Evolutionary conservation across 2,797 vertebrate genomes (phyloP).

Genomic region (Smutsia temminckii): DNA sequence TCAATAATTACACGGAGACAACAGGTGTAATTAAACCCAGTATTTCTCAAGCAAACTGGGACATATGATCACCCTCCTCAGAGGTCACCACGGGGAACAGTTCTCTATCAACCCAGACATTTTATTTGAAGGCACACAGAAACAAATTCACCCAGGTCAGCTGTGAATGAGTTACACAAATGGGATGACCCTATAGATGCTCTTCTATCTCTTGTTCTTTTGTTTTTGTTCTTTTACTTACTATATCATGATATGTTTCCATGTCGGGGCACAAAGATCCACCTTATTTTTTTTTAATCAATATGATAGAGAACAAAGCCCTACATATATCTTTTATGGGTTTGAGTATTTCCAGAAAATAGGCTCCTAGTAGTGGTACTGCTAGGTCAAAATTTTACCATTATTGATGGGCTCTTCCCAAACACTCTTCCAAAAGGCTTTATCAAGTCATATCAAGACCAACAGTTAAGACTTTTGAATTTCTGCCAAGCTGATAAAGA

Average conservation of each 20-base stretch:
- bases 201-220: too few species aligned
- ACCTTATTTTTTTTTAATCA: background rate
- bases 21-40: background rate
- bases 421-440: background rate
- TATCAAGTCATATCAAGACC: conserved; percentile 1
- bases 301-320: background rate
- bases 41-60: background rate
- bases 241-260: background rate
- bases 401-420: conserved; percentile 10
- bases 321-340: background rate
- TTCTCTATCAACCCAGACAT: background rate
- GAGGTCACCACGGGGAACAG: background rate
- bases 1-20: background rate
- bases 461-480: background rate
- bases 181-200: background rate
- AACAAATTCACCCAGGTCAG: background rate
- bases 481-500: background rate
- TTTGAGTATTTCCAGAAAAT: conserved; percentile 26
- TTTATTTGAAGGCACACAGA: background rate
- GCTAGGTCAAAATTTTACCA: background rate
- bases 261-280: background rate
- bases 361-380: background rate
- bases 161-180: background rate
- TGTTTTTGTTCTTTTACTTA: background rate
- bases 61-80: background rate